These are phyloP conservation scores for Trachythela sp. DNA, from an alignment of 64 coral and sea anemone genomes.

Conservation along the genomic window DNA sequence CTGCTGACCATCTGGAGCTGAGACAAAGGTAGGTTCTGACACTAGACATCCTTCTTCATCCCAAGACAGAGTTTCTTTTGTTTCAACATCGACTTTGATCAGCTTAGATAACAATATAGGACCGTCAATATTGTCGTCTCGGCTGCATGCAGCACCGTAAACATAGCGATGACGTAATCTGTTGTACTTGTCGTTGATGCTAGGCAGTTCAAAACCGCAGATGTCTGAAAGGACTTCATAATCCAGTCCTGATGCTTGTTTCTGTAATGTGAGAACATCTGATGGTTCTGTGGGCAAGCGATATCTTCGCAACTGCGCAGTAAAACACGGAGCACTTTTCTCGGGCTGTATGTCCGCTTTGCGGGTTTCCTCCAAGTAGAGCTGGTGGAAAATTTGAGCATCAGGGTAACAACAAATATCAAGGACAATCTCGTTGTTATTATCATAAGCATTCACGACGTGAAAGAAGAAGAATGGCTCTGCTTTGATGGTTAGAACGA, in stretches of 20 bases:
- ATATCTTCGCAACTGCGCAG: conserved; percentile 49
- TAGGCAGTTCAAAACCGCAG: conserved; percentile 54
- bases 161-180: conserved; percentile 58
- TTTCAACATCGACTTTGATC: conserved; percentile 59
- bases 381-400: conserved; percentile 22
- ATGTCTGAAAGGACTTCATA: conserved; percentile 33
- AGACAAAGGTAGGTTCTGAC: conserved; percentile 73
- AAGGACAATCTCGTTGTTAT: conserved; percentile 51
- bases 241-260: conserved; percentile 35
- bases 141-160: conserved; percentile 21
- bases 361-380: conserved; percentile 47
- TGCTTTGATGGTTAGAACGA: conserved; percentile 39
- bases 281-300: conserved; percentile 40
- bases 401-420: conserved; percentile 70
- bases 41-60: conserved; percentile 27
- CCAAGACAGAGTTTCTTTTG: conserved; percentile 53
- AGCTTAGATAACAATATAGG: not conserved
- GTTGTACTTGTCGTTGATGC: conserved; percentile 56
- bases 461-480: conserved; percentile 77
- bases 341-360: not conserved
- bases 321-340: not conserved
- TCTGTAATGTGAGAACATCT: not conserved
- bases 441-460: conserved; percentile 79
- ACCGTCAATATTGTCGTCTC: not conserved
- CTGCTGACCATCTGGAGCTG: conserved; percentile 39